Percentiles rank a stretch among this genome's conserved stretches.
Evolutionary conservation across 2,113 vertebrate species (phyloP).

Genomic region (Cromileptes altivelis): DNA sequence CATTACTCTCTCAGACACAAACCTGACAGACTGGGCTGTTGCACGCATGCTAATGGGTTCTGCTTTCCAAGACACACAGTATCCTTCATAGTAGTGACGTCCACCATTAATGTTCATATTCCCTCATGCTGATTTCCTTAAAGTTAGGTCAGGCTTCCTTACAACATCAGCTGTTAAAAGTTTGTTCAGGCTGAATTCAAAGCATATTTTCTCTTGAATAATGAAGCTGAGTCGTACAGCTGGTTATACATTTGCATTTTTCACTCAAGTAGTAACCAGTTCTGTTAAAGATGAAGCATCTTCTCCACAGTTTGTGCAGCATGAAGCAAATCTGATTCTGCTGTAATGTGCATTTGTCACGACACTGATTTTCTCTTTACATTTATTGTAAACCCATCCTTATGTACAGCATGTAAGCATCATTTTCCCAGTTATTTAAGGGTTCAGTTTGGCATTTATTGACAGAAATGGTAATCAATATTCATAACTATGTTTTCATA

Average conservation of each 20-base stretch:
- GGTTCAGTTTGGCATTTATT: too few species aligned
- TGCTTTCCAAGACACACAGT: constrained; percentile 79
- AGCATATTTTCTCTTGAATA: constrained; percentile 35
- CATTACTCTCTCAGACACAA: constrained; percentile 77
- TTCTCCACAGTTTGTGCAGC: not conserved
- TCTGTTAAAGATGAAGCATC: not conserved
- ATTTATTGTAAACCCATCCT: not conserved
- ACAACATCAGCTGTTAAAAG: constrained; percentile 46
- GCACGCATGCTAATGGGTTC: constrained; percentile 65
- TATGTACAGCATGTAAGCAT: not conserved
- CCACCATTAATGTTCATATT: constrained; percentile 66
- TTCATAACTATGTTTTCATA: too few species aligned
- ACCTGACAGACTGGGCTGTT: constrained; percentile 72
- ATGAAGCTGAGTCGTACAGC: constrained; percentile 24
- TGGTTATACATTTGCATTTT: constrained; percentile 4
- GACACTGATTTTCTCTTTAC: not conserved
- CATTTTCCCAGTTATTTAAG: not conserved
- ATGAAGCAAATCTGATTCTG: not conserved
- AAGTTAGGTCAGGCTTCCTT: constrained; percentile 42
- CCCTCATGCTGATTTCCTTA: constrained; percentile 59
- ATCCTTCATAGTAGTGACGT: constrained; percentile 72
- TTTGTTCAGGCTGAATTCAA: constrained; percentile 37
- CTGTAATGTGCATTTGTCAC: not conserved
- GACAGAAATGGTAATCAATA: too few species aligned
- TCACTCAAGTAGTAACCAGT: constrained; percentile 15